These are phyloP conservation scores for Poeciliopsis turneri DNA, from an alignment of 2,797 vertebrate genomes.

Conservation along the genomic window DNA sequence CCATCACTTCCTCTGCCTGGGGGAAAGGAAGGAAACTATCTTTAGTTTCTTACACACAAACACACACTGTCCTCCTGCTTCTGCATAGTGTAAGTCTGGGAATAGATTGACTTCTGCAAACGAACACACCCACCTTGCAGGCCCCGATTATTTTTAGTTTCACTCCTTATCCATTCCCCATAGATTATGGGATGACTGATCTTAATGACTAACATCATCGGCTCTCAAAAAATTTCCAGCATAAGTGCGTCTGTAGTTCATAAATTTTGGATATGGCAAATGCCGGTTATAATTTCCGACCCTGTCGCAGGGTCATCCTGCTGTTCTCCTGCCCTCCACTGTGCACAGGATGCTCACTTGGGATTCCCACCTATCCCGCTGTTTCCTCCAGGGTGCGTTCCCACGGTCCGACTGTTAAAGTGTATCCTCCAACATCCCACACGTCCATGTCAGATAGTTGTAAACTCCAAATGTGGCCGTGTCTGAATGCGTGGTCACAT, in stretches of 20 bases:
- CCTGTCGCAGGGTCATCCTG: slow-evolving; percentile 20
- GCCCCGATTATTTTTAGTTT: slow-evolving; percentile 50
- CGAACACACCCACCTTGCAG: slow-evolving; percentile 52
- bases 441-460: slow-evolving; percentile 43
- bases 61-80: slow-evolving; percentile 48
- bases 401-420: slow-evolving; percentile 34
- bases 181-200: slow-evolving; percentile 60
- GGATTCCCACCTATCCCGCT: slow-evolving; percentile 52
- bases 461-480: slow-evolving; percentile 39
- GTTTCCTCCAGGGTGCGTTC: slow-evolving; percentile 53
- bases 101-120: slow-evolving; percentile 61
- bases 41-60: slow-evolving; percentile 41
- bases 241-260: slow-evolving; percentile 45
- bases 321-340: slow-evolving; percentile 25
- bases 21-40: slow-evolving; percentile 72
- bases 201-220: slow-evolving; percentile 50
- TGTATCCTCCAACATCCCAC: slow-evolving; percentile 34
- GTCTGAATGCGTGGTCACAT: slow-evolving; percentile 21
- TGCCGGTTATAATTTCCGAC: slow-evolving; percentile 36
- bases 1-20: slow-evolving; percentile 61
- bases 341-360: slow-evolving; percentile 75
- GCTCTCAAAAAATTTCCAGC: slow-evolving; percentile 48
- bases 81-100: slow-evolving; percentile 53
- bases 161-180: slow-evolving; percentile 33
- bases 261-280: slow-evolving; percentile 40